Percentiles rank a stretch among this genome's conserved stretches.
Evolutionary conservation across 1,140 invertebrate species (phyloP).

Genomic region (Dinoponera quadriceps): DNA sequence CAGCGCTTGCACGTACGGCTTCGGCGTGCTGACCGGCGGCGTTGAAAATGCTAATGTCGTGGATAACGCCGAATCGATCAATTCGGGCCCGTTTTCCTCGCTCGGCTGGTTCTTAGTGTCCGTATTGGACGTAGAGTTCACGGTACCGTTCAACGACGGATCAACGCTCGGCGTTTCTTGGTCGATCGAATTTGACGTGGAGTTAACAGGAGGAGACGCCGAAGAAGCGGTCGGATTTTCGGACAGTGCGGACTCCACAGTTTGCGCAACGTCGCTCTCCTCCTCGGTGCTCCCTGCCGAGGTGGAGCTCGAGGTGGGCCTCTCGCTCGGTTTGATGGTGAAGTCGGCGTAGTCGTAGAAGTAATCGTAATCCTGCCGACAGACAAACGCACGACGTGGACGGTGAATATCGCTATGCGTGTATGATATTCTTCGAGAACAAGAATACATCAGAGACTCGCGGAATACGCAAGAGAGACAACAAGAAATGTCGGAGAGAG

Average conservation of each 20-base stretch:
- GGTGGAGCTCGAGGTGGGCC: constrained; percentile 66
- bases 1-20: neutral
- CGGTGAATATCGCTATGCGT: neutral
- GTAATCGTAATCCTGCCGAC: constrained; percentile 84
- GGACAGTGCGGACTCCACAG: neutral
- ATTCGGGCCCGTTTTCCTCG: neutral
- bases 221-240: constrained; percentile 19
- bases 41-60: neutral
- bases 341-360: constrained; percentile 85
- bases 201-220: neutral
- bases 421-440: neutral
- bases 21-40: neutral
- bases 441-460: too few species aligned
- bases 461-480: too few species aligned
- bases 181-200: neutral
- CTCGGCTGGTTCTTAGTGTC: neutral
- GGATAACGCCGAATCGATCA: too few species aligned
- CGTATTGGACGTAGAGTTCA: neutral
- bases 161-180: neutral
- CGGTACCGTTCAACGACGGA: constrained; percentile 14
- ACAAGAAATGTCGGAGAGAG: too few species aligned
- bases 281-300: constrained; percentile 6
- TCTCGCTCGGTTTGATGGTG: constrained; percentile 80
- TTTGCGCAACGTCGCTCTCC: neutral
- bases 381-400: neutral